Evolutionary conservation across 2,888 invertebrate species (phyloP), one percentile per base, ranked within the genome.

Genomic region (Amiota mariae): DNA sequence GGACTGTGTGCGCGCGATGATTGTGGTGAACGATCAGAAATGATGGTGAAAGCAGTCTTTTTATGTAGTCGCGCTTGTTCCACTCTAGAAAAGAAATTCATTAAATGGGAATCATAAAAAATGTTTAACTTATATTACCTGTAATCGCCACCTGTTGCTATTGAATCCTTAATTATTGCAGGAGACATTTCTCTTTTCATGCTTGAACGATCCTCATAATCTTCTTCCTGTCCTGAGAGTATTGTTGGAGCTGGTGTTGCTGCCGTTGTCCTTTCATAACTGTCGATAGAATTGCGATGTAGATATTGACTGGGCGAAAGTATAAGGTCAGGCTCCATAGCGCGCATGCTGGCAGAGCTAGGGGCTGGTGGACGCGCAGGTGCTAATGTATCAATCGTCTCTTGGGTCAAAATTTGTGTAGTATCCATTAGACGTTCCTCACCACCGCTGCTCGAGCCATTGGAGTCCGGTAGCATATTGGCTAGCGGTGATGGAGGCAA

Each of bases 41-140:
- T 91, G 79, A 94, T 94, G 76, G 94, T 93, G 87, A 94, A 94
- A 4, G 94, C 93, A 9, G 93, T 91, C 86, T 93, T 93, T 73
- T 92, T 92, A 83, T 94, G 93, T 74, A 92, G 90, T 75, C 93
- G 92, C 2, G 88, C 80, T 64, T 89, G 87, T 9, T 87, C 87
- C 47, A 89, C 88, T 74, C 89, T 90, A 18, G 20, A 59, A 18
- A 6, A 51, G 12, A 0, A 51, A 51, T 12, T 18, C 11, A 49
- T 59, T 59, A 1, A 2, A 47, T 47, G 15, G 9, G 3, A 36
- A 20, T 49, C 20, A 8, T 11, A 12, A 54, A 0, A 8, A 54
- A 51, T 1, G 8, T 20, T 11, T 6, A 49, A 10, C 36, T 8
- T 13, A 72, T 1, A 76, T 77, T 75, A 90, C 90, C 90, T 88